These are phyloP conservation scores for Distichodus sexfasciatus DNA, from an alignment of 2,797 vertebrate species.

Conservation along the genomic window DNA sequence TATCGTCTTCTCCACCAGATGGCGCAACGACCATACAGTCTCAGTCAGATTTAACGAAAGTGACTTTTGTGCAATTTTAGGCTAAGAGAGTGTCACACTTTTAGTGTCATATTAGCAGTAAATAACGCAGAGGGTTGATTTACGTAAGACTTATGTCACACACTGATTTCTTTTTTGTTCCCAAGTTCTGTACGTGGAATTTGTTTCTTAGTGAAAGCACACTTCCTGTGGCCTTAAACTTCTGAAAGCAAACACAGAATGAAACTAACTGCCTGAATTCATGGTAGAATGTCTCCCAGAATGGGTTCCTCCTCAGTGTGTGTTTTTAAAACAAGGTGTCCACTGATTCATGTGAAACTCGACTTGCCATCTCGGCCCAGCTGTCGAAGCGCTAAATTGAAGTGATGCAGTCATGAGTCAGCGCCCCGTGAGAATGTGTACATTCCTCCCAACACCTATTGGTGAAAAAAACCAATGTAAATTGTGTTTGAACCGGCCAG, in stretches of 20 bases:
- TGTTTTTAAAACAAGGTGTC: background rate
- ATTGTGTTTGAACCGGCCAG: background rate
- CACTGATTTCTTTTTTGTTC: too few species aligned
- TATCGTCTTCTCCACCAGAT: constrained; percentile 20
- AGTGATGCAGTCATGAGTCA: constrained; percentile 35
- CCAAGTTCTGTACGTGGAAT: too few species aligned
- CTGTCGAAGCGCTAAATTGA: constrained; percentile 42
- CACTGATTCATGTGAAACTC: constrained; percentile 29
- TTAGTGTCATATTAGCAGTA: background rate
- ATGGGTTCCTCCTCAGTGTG: constrained; percentile 1
- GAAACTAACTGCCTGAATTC: background rate
- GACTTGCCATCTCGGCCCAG: constrained; percentile 5
- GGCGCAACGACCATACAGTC: background rate
- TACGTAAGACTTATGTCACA: too few species aligned
- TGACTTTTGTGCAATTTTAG: background rate
- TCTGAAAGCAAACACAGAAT: too few species aligned
- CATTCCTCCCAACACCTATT: constrained; percentile 22
- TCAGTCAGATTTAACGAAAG: background rate
- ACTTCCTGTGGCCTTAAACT: background rate
- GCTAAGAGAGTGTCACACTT: background rate
- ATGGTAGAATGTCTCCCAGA: background rate
- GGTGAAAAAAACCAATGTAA: constrained; percentile 1
- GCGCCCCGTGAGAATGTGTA: constrained; percentile 20
- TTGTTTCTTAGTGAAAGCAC: background rate
- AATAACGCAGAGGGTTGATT: background rate